Percentiles rank a stretch among this genome's conserved stretches.
Evolutionary conservation across 2,888 invertebrate genomes (phyloP).

Genomic region (Geophilus truncorum): DNA sequence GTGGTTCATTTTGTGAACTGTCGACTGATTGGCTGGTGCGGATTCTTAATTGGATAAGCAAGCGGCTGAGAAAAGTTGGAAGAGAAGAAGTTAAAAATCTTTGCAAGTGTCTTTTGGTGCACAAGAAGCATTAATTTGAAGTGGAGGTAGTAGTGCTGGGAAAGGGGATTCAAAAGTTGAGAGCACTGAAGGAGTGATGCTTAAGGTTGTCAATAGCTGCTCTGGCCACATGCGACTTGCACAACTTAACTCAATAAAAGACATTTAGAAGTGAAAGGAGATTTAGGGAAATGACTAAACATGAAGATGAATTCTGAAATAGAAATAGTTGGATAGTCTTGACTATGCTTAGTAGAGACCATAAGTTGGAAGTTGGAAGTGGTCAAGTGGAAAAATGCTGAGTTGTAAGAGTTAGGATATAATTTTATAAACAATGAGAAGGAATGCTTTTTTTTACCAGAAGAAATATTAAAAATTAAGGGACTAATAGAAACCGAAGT

Average conservation of each 20-base stretch:
- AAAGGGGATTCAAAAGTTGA: not conserved
- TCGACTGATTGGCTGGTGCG: not conserved
- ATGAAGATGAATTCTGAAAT: too few relatives aligned
- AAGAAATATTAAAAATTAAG: not conserved
- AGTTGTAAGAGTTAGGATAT: not conserved
- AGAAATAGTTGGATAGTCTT: too few relatives aligned
- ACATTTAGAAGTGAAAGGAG: too few relatives aligned
- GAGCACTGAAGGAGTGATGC: too few relatives aligned
- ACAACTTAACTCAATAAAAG: too few relatives aligned
- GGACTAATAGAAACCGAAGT: not conserved
- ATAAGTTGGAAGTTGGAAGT: too few relatives aligned
- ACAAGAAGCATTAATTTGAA: not conserved
- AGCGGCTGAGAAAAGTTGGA: not conserved
- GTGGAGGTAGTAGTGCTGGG: not conserved
- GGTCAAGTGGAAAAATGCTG: not conserved
- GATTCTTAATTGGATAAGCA: constrained; percentile 20
- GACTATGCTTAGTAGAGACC: too few relatives aligned
- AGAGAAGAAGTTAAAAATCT: not conserved
- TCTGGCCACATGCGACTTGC: too few relatives aligned
- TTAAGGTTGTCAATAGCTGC: too few relatives aligned
- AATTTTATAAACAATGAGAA: not conserved
- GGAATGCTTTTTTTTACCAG: not conserved
- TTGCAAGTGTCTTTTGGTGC: not conserved
- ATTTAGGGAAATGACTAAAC: too few relatives aligned
- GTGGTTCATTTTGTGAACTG: constrained; percentile 11